Evolutionary conservation across 2,888 invertebrate genomes (phyloP).

Genomic region (Rhabditophanes sp.): DNA sequence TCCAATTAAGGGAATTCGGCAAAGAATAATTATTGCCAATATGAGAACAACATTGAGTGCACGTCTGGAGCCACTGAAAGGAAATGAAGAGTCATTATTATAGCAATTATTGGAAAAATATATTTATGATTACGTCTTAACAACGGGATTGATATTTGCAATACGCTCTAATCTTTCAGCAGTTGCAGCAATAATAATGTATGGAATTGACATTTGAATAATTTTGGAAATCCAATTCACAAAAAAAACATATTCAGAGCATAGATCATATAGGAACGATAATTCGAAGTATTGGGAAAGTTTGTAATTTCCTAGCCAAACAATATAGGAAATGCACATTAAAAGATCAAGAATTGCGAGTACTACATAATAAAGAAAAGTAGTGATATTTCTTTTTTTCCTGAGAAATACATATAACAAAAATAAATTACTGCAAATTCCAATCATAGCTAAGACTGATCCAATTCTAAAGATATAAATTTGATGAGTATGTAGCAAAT

Average conservation of each 20-base stretch:
- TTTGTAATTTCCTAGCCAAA: constrained; percentile 2
- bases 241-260: constrained; percentile 1
- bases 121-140: no score
- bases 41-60: no score
- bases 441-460: constrained; percentile 16
- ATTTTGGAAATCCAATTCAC: constrained; percentile 3
- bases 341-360: constrained; percentile 5
- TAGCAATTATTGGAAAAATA: no score
- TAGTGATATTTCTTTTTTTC: neutral
- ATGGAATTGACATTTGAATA: constrained; percentile 17
- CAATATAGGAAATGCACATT: constrained; percentile 5
- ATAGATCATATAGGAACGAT: constrained; percentile 2
- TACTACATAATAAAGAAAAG: constrained; percentile 4
- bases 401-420: constrained; percentile 18
- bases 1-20: constrained; percentile 2
- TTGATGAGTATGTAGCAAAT: no score
- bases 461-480: constrained; percentile 21
- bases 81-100: no score
- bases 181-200: constrained; percentile 24
- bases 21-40: constrained; percentile 1
- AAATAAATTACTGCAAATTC: constrained; percentile 18
- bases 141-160: constrained; percentile 2
- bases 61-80: no score
- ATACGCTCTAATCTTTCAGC: constrained; percentile 14
- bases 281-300: constrained; percentile 3